Base-by-base conservation (phyloP, 2,113 vertebrate species). In the Isurus oxyrinchus region DNA sequence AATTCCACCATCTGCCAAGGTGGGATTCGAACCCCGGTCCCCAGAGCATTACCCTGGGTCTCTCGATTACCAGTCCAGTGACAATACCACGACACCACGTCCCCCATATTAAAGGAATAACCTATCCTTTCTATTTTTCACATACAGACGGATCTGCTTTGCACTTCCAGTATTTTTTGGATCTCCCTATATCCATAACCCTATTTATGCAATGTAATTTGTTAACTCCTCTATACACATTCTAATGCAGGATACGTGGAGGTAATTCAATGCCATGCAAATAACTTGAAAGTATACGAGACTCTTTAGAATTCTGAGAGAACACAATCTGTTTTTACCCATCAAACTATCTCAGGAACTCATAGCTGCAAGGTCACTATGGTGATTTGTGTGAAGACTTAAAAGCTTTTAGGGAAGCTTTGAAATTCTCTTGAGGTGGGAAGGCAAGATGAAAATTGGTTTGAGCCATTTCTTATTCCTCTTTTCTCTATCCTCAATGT, bases 391-490 rank as follows among this genome's bases (percentile, higher is more conserved):
- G 94, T 95, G 66, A 76, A 95, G 94, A 76, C 55, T 95, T 95
- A 95, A 76, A 95, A 95, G 94, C 94, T 95, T 72, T 95, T 95
- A 53, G 66, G 44, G 49, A 95, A 72, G 67, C 25, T 95, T 11
- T 31, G 11, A 69, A 72, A 35, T 49, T 49, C 94, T 55, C 94
- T 40, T 4, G 67, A 69, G 94, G 69, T 95, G 27, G 94, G 66
- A 95, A 95, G 27, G 21, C 66, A 95, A 95, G 94, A 95, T 76
- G 44, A 95, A 95, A 95, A 95, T 95, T 95, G 67, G 94, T 49
- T 95, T 76, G 94, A 95, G 67, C 23, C 44, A 55, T 27, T 25
- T 95, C 66, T 53, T 40, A 69, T 95, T 55, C 63, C 94, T 72
- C 49, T 72, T 95, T 95, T 53, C 66, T 72, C 49, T 95, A 19